Base-by-base conservation (phyloP, 2,888 invertebrate species). In the Morpho achilles region DNA sequence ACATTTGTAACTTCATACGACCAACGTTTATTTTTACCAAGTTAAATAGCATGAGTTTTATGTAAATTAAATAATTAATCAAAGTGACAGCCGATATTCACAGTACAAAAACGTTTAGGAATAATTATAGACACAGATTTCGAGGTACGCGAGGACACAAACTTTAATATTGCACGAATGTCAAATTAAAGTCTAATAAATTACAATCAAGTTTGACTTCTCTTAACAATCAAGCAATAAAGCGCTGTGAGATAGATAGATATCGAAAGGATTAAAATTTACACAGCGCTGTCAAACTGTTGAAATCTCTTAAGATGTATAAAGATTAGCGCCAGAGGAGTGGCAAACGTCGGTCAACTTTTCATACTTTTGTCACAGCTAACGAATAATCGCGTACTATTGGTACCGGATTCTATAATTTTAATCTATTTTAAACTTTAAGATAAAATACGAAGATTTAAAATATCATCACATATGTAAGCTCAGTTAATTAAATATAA, bases 271-370 rank as follows among this genome's bases (percentile, higher is more conserved):
- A 22, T 51, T 52, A 54, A 58, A 56, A 59, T 58, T 56, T 53
- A 52, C 46, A 56, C 51, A 63, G 61, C 58, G 58, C 46, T 59
- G 58, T 58, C 53, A 59, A 42, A 54, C 45, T 51, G 53, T 56
- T 55, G 45, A 54, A 56, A 61, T 61, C 48, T 59, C 51, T 53
- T 53, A 40, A 56, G 60, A 61, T 60, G 53, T 56, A 51, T 53
- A 58, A 53, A 58, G 61, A 61, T 56, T 54, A 61, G 60, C 60
- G 58, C 56, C 53, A 60, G 56, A 55, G 60, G 63, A 63, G 63
- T 60, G 63, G 60, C 63, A 59, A 63, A 52, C 63, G 63, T 56
- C 63, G 50, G 56, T 61, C 63, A 61, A 59, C 50, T 63, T 60
- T 50, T 59, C 53, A 59, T 53, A 62, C 61, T 39, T 9, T 53